Evolutionary conservation across 2,113 vertebrate species (phyloP), one percentile per base, ranked within the genome.

Genomic region (Anas platyrhynchos): DNA sequence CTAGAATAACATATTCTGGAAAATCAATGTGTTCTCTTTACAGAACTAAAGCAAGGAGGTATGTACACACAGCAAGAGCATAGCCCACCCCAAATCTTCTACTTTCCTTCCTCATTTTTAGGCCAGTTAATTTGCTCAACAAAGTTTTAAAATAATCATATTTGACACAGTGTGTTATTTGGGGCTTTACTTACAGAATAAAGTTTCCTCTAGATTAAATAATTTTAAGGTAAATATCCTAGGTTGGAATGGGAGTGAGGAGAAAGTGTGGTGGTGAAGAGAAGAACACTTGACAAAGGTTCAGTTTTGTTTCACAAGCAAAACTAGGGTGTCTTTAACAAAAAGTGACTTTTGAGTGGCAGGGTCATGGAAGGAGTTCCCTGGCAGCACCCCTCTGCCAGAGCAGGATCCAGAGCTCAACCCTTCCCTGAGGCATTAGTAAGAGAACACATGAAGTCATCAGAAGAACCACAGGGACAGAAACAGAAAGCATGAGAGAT

Each of bases 1-100:
- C 44, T 31, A 17, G 22, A 38, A 52, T 4, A 74, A 16, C 20
- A 48, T 8, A 63, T n/a, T n/a, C 36, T 59, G 54, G 63, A 65
- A 91, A 85, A 73, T 48, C 18, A 26, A 9, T 5, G 9, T 55
- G 25, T 56, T 88, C 43, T 61, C 43, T 74, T 86, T 50, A 69
- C 17, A 48, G 65, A 81, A 17, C 48, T 59, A 44, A 36, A 15
- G 15, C 26, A 48, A 88, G 68, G 55, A 2, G 31, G 43, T 23
- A 65, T 1, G 1, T 29, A 63, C 16, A 34, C 9, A 31, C 41
- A 41, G 43, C 11, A 65, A 79, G 66, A 89, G 50, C n/a, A 25
- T 12, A 21, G 32, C 21, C 54, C 1, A 1, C 32, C 21, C 17
- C 32, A 72, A 77, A 50, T 7, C 0, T 5, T 26, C 50, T 58